Conservation (phyloP, 2,888 invertebrate species). For the Tanytarsus gracilentus region DNA sequence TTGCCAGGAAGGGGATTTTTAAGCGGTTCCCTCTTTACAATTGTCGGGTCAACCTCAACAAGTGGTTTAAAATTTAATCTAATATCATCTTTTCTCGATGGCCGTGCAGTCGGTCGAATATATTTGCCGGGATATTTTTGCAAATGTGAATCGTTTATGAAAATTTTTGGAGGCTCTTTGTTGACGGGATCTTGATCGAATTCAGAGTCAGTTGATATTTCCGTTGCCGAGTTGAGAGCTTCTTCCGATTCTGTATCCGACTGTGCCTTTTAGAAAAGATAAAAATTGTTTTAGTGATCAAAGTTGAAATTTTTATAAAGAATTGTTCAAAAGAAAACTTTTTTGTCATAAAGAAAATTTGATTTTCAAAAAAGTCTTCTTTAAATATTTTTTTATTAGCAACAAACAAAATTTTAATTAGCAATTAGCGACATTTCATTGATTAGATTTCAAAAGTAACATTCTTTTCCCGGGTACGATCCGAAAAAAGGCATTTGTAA, state of each 20-base stretch:
- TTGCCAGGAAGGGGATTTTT: slow-evolving; percentile 57
- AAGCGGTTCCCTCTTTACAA: slow-evolving; percentile 43
- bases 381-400: slow-evolving; percentile 29
- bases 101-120: too few relatives aligned
- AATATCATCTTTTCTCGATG: slow-evolving; percentile 43
- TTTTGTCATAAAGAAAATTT: slow-evolving; percentile 5
- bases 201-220: slow-evolving; percentile 88
- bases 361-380: slow-evolving; percentile 13
- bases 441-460: slow-evolving; percentile 29
- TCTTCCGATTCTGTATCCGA: slow-evolving; percentile 57
- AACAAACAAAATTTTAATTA: slow-evolving; percentile 30
- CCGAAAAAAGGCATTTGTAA: slow-evolving; percentile 38
- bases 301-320: neutral
- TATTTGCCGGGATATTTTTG: slow-evolving; percentile 47
- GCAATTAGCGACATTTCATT: neutral
- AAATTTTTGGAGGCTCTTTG: slow-evolving; percentile 65
- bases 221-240: slow-evolving; percentile 77
- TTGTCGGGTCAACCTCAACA: slow-evolving; percentile 43
- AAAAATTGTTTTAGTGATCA: neutral
- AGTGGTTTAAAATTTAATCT: slow-evolving; percentile 42
- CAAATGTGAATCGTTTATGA: slow-evolving; percentile 57
- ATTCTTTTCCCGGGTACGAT: slow-evolving; percentile 41
- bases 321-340: neutral
- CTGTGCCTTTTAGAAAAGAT: slow-evolving; percentile 48
- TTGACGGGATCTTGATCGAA: slow-evolving; percentile 65